Conservation (phyloP, 1,140 invertebrate species). For the Drosophila sucinea region DNA sequence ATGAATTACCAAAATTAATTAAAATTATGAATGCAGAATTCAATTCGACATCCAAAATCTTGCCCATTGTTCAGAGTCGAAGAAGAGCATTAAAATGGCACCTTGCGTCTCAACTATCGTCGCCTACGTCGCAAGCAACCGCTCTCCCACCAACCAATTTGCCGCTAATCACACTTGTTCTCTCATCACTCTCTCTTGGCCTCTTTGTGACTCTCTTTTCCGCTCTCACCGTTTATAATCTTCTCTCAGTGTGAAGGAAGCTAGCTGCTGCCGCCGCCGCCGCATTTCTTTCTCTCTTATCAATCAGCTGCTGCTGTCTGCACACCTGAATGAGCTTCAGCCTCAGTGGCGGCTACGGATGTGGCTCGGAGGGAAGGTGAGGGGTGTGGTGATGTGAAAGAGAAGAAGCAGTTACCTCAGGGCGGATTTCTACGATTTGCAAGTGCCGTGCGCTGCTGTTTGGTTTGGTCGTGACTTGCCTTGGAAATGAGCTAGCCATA, state of each 20-base stretch:
- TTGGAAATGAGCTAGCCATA: conserved; percentile 61
- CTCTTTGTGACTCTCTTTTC: conserved; percentile 5
- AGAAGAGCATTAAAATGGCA: conserved; percentile 70
- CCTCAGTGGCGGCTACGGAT: not conserved
- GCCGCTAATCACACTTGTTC: conserved; percentile 14
- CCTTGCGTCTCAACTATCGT: conserved; percentile 53
- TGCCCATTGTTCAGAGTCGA: conserved; percentile 12
- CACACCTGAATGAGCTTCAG: conserved; percentile 34
- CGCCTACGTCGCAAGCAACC: conserved; percentile 20
- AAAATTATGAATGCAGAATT: too few species aligned
- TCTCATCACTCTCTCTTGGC: conserved; percentile 24
- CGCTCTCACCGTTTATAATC: conserved; percentile 4
- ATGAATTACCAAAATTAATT: too few species aligned
- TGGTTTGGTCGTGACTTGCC: conserved; percentile 67
- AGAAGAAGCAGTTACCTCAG: conserved; percentile 33
- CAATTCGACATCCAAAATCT: not conserved
- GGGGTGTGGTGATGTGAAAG: not conserved
- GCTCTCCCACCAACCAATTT: conserved; percentile 8
- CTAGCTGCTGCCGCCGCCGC: conserved; percentile 1
- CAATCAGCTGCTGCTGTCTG: conserved; percentile 45
- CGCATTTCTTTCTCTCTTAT: conserved; percentile 36
- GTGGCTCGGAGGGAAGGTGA: conserved; percentile 19
- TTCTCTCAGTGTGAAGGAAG: not conserved
- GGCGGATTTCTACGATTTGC: conserved; percentile 69
- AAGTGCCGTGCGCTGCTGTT: conserved; percentile 48